Base-by-base conservation (phyloP, 2,113 vertebrate species). In the Notarius lentiginosus region DNA sequence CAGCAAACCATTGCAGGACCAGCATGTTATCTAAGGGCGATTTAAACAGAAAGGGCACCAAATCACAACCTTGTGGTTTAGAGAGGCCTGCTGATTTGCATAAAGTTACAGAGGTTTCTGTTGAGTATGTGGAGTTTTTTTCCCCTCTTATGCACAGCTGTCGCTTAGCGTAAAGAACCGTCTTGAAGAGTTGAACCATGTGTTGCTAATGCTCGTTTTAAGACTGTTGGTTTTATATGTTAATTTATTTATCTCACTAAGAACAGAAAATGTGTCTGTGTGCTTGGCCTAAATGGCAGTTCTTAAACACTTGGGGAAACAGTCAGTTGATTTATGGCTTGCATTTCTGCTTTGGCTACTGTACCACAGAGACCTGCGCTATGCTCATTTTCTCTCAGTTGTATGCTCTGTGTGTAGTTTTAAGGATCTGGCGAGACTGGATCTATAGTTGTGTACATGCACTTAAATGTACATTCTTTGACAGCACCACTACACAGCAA, bases 211-310 rank as follows among this genome's bases (percentile, higher is more conserved):
- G 92, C 93, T 91, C 87, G 91, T 93, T 90, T 83, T 92, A 87
- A 88, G 92, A 93, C 93, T 88, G 91, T 93, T 93, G 91, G 91
- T 92, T 94, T 92, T 92, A 90, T 92, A 90, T 93, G 91, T 95
- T 90, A 88, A 88, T 90, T 94, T 94, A 95, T 95, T 95, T 95
- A 95, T 95, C 63, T 94, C 92, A 87, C 47, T 89, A 88, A 90
- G 91, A 90, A 88, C 63, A 80, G 91, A 89, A 91, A 88, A 84
- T 80, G 93, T 89, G 89, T 92, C 41, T 90, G 91, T 93, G 90
- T 84, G 91, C 93, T 93, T 94, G 91, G 94, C 91, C 91, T 94
- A 93, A 94, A 92, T 91, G 91, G 82, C 90, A 92, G 88, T 91
- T 47, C 87, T 90, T 89, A 65, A 91, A 90, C 90, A 89, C 88